Evolutionary conservation across 2,888 invertebrate genomes (phyloP), one percentile per base, ranked within the genome.

Genomic region (Julus scandinavius): DNA sequence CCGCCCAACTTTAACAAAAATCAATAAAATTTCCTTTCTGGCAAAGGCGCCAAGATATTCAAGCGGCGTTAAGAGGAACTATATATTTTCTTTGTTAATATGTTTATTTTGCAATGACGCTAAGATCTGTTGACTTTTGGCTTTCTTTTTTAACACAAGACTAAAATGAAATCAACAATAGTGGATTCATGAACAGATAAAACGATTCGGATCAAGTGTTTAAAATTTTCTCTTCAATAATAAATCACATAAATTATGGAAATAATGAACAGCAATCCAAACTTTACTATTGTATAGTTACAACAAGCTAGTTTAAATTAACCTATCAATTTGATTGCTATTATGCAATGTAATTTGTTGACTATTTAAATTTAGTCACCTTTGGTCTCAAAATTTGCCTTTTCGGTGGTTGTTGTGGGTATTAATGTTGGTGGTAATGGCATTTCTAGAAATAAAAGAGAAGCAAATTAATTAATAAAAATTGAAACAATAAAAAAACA

Each of bases 321-420:
- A 29, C 29, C 29, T 29, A 29, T 29, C 29, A 29, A 29, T 29
- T 80, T 80, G 2, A 15, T 80, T 80, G 38, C 1, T 29, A 15
- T 17, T 9, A 80, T 49, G 49, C 0, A 49, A 49, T 49, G 13
- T 49, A 49, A 49, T 49, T 29, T 84, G 1, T 3, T 84, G 40
- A 84, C 2, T 15, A 40, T 2, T 13, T 29, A 29, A 1, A 84
- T 84, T 40, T 40, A 40, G 15, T 40, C 29, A 84, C 84, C 84
- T 84, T 84, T 20, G 17, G 84, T 84, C 29, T 84, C 29, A 20
- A 84, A 29, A 17, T 84, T 84, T 5, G 41, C 41, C 17, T 84
- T 84, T 84, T 20, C 84, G 20, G 84, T 84, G 41, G 84, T 84
- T 7, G 84, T 41, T 84, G 84, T 40, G 38, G 84, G 84, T 5